A percentile compares a stretch with the other conserved stretches of the same genome.
Evolutionary conservation across 2,888 invertebrate species (phyloP).

Genomic region (Julus scandinavius): DNA sequence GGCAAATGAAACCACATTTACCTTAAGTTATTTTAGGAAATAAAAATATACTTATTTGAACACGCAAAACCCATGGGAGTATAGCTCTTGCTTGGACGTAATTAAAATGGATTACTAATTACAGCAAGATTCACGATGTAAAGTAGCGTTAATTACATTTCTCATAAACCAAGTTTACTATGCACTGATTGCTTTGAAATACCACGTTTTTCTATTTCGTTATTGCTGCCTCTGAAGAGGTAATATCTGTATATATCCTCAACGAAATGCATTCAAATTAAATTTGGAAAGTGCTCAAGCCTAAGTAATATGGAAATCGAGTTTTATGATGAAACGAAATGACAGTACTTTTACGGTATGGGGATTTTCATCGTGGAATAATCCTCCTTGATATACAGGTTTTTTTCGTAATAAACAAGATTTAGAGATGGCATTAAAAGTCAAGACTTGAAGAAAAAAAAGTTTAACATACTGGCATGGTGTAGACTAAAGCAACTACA

Average conservation of each 20-base stretch:
- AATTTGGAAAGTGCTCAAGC: not conserved
- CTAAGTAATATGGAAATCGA: not conserved
- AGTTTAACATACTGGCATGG: not conserved
- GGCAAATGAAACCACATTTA: not conserved
- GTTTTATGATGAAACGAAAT: not conserved
- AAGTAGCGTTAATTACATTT: not conserved
- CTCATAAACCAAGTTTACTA: not conserved
- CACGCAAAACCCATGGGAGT: not conserved
- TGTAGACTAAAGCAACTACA: too few relatives aligned
- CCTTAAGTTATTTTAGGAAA: not conserved
- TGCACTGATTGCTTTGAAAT: not conserved
- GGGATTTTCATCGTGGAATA: not conserved
- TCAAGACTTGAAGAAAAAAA: not conserved
- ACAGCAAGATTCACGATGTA: not conserved
- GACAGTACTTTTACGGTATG: not conserved
- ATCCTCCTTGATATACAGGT: not conserved
- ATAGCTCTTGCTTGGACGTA: not conserved
- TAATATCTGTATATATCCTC: not conserved
- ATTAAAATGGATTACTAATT: not conserved
- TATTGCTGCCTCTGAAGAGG: not conserved
- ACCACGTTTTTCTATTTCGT: not conserved
- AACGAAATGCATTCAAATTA: not conserved
- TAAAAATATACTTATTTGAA: not conserved
- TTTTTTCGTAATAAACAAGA: not conserved
- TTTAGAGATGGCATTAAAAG: not conserved